Percentiles rank a stretch among this genome's conserved stretches.
phyloP scores from a whole-genome alignment of 35 echinoderm and acorn worm species.

The Ptychodera flava region DNA sequence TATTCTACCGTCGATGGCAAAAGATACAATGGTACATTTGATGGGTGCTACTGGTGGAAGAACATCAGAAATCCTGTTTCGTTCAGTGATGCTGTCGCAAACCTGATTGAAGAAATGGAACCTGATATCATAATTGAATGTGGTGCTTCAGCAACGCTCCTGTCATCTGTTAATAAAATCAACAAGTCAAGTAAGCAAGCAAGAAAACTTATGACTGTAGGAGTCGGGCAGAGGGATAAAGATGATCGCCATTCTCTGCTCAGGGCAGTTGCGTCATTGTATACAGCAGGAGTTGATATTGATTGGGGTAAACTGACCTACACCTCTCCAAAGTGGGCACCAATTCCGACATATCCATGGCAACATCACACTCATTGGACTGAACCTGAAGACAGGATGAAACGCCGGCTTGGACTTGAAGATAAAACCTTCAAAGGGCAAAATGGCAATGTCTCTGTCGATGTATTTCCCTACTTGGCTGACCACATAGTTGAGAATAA shows the following conservation, averaged over 20 bases:
- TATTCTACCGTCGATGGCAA: constrained; percentile 80
- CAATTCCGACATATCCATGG: too few species aligned
- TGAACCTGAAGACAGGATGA: constrained; percentile 64
- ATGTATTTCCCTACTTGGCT: constrained; percentile 62
- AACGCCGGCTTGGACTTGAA: constrained; percentile 67
- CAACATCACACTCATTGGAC: constrained; percentile 54
- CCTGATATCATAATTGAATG: constrained; percentile 60
- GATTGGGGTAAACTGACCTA: constrained; percentile 67
- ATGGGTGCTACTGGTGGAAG: constrained; percentile 81
- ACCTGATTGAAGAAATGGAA: constrained; percentile 42
- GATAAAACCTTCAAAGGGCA: constrained; percentile 81
- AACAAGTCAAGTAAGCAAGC: constrained; percentile 20
- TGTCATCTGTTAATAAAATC: constrained; percentile 72
- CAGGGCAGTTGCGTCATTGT: constrained; percentile 39
- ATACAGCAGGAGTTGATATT: constrained; percentile 41
- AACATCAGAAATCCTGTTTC: constrained; percentile 77
- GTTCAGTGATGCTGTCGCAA: constrained; percentile 68
- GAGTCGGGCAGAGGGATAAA: constrained; percentile 52
- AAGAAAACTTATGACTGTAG: constrained; percentile 32
- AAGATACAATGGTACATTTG: constrained; percentile 61
- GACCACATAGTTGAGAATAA: constrained; percentile 44
- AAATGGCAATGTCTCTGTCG: constrained; percentile 52
- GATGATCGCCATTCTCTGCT: constrained; percentile 51
- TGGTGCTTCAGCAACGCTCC: constrained; percentile 61
- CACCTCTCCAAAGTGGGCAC: constrained; percentile 46